Evolutionary conservation across 35 echinoderm and acorn worm species (phyloP).

Genomic region (Eucidaris tribuloides): DNA sequence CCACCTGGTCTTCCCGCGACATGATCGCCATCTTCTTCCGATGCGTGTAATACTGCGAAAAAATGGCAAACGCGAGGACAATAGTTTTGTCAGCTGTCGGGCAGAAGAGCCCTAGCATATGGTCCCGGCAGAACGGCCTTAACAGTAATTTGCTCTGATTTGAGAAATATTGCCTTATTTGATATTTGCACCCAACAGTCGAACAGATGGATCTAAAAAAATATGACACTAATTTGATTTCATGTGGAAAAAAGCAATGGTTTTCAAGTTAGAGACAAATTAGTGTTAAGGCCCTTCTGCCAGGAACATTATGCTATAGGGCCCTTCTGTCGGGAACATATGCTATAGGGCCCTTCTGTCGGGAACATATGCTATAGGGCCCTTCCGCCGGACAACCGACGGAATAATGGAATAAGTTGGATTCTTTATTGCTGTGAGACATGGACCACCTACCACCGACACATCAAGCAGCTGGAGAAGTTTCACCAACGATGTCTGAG

Average conservation of each 20-base stretch:
- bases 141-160: too few relatives aligned
- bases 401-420: too few relatives aligned
- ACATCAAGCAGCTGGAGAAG: neutral
- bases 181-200: too few relatives aligned
- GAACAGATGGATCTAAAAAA: neutral
- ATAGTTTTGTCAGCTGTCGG: neutral
- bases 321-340: too few relatives aligned
- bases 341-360: too few relatives aligned
- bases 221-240: too few relatives aligned
- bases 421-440: neutral
- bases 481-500: conserved; percentile 4
- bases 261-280: too few relatives aligned
- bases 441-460: neutral
- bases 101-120: too few relatives aligned
- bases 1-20: conserved; percentile 61
- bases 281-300: too few relatives aligned
- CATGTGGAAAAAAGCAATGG: neutral
- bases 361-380: too few relatives aligned
- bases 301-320: neutral
- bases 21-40: conserved; percentile 75
- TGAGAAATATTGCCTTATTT: too few relatives aligned
- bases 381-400: too few relatives aligned
- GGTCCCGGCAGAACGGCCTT: neutral
- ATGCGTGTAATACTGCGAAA: conserved; percentile 80
- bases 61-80: neutral